Base-by-base conservation (phyloP, 2,888 invertebrate genomes). In the Clusia tigrina region DNA sequence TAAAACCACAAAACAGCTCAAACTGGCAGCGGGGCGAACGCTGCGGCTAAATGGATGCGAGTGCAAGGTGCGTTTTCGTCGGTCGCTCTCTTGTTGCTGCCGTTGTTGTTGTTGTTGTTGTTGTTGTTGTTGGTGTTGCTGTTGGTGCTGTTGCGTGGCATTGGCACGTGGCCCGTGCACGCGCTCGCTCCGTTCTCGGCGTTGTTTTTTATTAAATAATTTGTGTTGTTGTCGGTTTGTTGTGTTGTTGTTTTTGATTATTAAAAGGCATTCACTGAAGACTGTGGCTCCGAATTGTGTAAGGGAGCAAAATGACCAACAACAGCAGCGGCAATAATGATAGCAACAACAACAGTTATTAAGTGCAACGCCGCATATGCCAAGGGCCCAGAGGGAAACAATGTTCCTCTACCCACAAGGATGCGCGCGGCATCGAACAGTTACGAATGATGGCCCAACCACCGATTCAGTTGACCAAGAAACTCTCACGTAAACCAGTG, bases 261-360 rank as follows among this genome's bases (percentile, higher is more conserved):
- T 32, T 32, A 32, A 32, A 32, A 32, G 6, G 32, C 5, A 32
- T 32, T 32, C 32, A 32, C 32, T 32, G 5, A 32, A 32, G n/a
- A 32, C 12, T 32, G n/a, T n/a, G n/a, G 32, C 32, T 9, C n/a
- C 32, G 32, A 32, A 32, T 9, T 12, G 12, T 32, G n/a, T n/a
- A 12, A 32, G 32, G 32, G 32, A n/a, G 32, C 32, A 32, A 32
- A 5, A n/a, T 32, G 6, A 12, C 12, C 32, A 32, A 32, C 32
- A 32, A 32, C 32, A 32, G 12, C 32, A 9, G 32, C 12, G n/a
- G n/a, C n/a, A n/a, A n/a, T n/a, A n/a, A n/a, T n/a, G n/a, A n/a
- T n/a, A n/a, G n/a, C n/a, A n/a, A 73, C 73, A 67, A 74, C 74
- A 76, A 74, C 74, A 74, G 74, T 74, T 74, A 74, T 74, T 74